Percentiles rank a stretch among this genome's conserved stretches.
These are phyloP conservation scores for Rhadina sibilatrix DNA, from an alignment of 2,113 vertebrate genomes.

Conservation along the genomic window DNA sequence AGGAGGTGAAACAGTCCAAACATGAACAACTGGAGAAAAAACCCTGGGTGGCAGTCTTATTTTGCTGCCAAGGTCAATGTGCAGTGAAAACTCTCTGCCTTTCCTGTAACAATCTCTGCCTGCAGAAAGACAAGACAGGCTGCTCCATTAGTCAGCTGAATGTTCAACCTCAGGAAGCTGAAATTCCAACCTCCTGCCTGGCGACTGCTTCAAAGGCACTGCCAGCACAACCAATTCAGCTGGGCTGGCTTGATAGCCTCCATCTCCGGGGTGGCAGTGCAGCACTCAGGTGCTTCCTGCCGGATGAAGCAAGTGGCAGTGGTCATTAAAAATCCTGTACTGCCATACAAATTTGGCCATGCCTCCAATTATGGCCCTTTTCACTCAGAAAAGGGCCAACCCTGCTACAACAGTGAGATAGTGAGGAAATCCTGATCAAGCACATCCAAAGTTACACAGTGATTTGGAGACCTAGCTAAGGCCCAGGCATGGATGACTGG, in stretches of 20 bases:
- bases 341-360: neutral
- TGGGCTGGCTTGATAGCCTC: neutral
- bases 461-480: neutral
- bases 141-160: neutral
- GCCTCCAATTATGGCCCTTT: neutral
- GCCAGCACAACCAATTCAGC: neutral
- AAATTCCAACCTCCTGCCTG: neutral
- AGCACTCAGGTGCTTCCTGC: neutral
- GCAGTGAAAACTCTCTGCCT: neutral
- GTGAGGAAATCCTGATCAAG: neutral
- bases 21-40: neutral
- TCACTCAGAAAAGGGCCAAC: neutral
- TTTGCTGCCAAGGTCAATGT: neutral
- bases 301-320: neutral
- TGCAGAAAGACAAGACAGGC: neutral
- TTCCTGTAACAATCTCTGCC: neutral
- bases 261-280: neutral
- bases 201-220: neutral
- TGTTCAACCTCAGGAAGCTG: neutral
- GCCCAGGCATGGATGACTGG: neutral
- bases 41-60: neutral
- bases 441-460: fast-evolving
- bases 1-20: neutral
- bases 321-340: neutral
- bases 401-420: neutral